These are phyloP conservation scores for Deroptyus accipitrinus DNA, from an alignment of 2,113 vertebrate genomes.

Conservation along the genomic window DNA sequence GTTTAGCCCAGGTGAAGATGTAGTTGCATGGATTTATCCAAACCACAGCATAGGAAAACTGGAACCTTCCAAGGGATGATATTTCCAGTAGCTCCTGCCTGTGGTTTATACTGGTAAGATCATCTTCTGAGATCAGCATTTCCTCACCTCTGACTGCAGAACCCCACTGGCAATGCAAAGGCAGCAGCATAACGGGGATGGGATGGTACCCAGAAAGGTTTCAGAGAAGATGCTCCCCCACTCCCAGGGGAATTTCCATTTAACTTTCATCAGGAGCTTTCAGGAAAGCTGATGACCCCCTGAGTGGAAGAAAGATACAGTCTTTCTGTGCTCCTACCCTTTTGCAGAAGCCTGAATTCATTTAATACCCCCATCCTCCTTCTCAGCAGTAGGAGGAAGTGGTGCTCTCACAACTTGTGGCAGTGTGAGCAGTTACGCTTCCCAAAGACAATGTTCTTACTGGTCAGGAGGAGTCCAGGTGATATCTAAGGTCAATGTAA, in stretches of 20 bases:
- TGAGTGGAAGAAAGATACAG: rapidly evolving
- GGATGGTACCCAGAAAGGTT: background rate
- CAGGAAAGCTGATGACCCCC: background rate
- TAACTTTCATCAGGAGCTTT: background rate
- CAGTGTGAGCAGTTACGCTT: background rate
- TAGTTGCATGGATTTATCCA: background rate
- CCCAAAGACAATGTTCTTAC: background rate
- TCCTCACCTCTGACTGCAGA: background rate
- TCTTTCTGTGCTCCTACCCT: background rate
- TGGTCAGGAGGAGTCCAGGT: no score
- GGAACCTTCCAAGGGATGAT: background rate
- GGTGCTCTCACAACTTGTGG: background rate
- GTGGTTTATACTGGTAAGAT: background rate
- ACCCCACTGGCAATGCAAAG: background rate
- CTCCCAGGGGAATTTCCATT: background rate
- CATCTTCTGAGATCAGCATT: background rate
- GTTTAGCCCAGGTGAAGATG: background rate
- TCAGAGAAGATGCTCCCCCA: background rate
- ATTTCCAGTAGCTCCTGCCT: constrained; percentile 10
- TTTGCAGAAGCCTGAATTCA: background rate
- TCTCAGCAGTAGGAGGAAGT: background rate
- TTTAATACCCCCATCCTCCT: no score
- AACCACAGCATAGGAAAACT: background rate
- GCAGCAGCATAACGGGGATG: background rate
- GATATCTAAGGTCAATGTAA: background rate